Conservation (phyloP, 1,140 invertebrate species). For the Camponotus pennsylvanicus region DNA sequence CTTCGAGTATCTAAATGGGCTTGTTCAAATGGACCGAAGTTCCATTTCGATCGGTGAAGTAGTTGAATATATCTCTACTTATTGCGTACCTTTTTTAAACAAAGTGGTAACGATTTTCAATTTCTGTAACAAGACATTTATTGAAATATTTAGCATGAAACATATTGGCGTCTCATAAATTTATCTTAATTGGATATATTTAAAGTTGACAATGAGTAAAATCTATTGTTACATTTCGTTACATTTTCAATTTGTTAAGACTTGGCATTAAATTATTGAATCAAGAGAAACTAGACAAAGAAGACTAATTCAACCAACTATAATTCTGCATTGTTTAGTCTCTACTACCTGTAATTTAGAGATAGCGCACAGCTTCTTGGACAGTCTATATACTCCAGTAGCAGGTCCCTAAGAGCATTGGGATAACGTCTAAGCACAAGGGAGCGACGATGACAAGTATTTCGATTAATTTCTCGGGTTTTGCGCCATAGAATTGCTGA, state of each 20-base stretch:
- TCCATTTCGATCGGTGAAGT: not conserved
- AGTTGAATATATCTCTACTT: not conserved
- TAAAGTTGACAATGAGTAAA: not conserved
- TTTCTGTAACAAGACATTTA: not conserved
- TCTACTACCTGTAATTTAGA: slow-evolving; percentile 32
- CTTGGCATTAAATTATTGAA: not conserved
- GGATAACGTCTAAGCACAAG: slow-evolving; percentile 36
- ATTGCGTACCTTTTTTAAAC: slow-evolving; percentile 8
- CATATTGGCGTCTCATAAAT: not conserved
- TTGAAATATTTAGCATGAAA: not conserved
- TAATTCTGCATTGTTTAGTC: slow-evolving; percentile 38
- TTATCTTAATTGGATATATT: not conserved
- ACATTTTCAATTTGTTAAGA: not conserved
- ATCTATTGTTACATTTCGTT: not conserved
- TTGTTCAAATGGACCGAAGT: slow-evolving; percentile 12
- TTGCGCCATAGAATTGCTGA: slow-evolving; percentile 8
- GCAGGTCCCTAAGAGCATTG: slow-evolving; percentile 21
- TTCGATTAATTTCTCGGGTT: slow-evolving; percentile 46
- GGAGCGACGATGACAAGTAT: slow-evolving; percentile 46
- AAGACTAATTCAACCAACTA: not conserved
- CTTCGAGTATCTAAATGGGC: slow-evolving; percentile 15
- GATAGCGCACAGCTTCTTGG: slow-evolving; percentile 42
- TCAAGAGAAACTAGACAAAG: not conserved
- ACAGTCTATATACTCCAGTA: slow-evolving; percentile 1
- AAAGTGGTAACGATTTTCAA: not conserved